Conservation (phyloP, 2,113 vertebrate species). For the Pleuronectes platessa region DNA sequence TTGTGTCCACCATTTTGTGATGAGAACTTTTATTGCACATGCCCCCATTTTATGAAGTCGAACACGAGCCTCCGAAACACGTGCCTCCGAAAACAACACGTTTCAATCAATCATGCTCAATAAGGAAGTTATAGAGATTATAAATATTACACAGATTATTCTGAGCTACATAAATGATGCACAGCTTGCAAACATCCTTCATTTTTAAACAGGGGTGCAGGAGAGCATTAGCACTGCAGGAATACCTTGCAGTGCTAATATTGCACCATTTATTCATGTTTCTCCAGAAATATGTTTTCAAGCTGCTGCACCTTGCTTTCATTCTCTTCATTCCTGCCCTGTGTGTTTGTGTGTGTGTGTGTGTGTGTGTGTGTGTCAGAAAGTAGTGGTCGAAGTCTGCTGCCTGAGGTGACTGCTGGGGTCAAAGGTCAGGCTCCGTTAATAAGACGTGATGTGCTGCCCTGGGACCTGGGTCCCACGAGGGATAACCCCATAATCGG, state of each 20-base stretch:
- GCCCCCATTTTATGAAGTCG: constrained; percentile 73
- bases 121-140: not conserved
- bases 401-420: constrained; percentile 67
- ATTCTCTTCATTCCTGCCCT: not conserved
- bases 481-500: constrained; percentile 89
- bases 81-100: constrained; percentile 10
- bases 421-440: constrained; percentile 80
- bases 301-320: constrained; percentile 57
- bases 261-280: constrained; percentile 16
- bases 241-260: not conserved
- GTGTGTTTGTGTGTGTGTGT: constrained; percentile 13
- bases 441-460: constrained; percentile 78
- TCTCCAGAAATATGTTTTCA: constrained; percentile 27
- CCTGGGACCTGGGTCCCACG: constrained; percentile 83
- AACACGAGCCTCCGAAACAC: constrained; percentile 18
- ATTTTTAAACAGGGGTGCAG: not conserved
- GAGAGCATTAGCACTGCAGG: not conserved
- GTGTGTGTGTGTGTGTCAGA: constrained; percentile 13
- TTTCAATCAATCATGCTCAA: not conserved
- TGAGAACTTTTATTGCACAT: constrained; percentile 50
- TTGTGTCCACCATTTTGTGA: constrained; percentile 71
- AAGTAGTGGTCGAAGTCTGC: constrained; percentile 68
- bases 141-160: not conserved
- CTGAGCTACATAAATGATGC: not conserved
- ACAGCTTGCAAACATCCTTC: not conserved